Conservation (phyloP, 92 coral and sea anemone genomes). For the Epizoanthus fatuus region DNA sequence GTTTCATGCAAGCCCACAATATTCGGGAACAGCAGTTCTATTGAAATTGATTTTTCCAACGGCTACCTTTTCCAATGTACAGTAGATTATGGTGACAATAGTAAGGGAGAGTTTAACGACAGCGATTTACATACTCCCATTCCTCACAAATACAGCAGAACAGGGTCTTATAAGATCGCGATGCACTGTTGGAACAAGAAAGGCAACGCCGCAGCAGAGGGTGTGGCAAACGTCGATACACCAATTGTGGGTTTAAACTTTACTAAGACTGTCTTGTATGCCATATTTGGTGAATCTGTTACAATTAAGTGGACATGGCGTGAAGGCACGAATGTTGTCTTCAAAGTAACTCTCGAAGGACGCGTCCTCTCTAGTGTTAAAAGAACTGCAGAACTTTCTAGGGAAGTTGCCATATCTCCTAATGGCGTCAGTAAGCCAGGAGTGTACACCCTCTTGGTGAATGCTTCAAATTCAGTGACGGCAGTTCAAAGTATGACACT, state of each 20-base stretch:
- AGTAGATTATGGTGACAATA: conserved; percentile 67
- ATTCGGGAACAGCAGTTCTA: conserved; percentile 61
- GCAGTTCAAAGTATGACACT: conserved; percentile 38
- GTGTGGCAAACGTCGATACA: conserved; percentile 67
- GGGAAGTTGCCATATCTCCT: conserved; percentile 37
- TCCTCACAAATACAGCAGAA: conserved; percentile 46
- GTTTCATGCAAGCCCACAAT: conserved; percentile 68
- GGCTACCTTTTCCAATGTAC: conserved; percentile 77
- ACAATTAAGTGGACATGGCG: conserved; percentile 77
- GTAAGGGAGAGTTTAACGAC: conserved; percentile 23
- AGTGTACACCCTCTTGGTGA: conserved; percentile 61
- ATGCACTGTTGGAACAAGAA: conserved; percentile 56
- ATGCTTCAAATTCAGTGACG: conserved; percentile 79
- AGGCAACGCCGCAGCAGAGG: conserved; percentile 37
- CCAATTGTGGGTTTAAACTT: conserved; percentile 70
- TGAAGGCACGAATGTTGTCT: conserved; percentile 68
- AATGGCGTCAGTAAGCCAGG: conserved; percentile 71
- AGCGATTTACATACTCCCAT: conserved; percentile 58
- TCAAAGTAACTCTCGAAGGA: conserved; percentile 38
- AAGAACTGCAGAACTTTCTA: conserved; percentile 4
- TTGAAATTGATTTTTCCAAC: conserved; percentile 53
- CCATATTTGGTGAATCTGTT: conserved; percentile 52
- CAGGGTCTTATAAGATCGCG: conserved; percentile 55
- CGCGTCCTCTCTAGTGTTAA: conserved; percentile 2
- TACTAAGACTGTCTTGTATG: conserved; percentile 8